phyloP scores from a whole-genome alignment of 2,113 vertebrate species.

The Fulmarus glacialis region DNA sequence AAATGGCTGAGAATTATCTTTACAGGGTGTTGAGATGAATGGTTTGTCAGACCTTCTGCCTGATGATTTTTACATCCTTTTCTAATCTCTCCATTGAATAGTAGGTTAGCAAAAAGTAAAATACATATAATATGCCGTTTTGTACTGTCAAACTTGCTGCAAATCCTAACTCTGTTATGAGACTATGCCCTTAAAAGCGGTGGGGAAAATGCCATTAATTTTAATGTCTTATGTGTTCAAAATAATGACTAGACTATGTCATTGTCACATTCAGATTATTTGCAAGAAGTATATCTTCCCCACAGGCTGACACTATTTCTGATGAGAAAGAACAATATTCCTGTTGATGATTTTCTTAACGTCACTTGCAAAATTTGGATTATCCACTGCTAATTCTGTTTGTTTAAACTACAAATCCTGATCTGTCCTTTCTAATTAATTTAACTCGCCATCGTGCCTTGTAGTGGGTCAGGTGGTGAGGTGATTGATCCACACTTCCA shows the following conservation, averaged over 20 bases:
- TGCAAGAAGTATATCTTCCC: background rate
- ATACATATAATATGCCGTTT: background rate
- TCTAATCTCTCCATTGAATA: background rate
- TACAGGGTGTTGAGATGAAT: conserved; percentile 29
- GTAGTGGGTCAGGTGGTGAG: background rate
- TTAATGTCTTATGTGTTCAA: background rate
- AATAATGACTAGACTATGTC: background rate
- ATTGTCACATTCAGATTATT: background rate
- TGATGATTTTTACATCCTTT: conserved; percentile 19
- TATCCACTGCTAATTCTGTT: background rate
- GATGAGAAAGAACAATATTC: background rate
- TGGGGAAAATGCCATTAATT: background rate
- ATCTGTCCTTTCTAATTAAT: background rate
- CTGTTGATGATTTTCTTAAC: background rate
- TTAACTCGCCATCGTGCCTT: background rate
- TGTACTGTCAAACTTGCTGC: background rate
- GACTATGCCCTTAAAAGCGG: background rate
- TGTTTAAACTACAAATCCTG: background rate
- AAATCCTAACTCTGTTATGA: background rate
- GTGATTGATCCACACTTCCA: background rate
- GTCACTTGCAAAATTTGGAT: background rate
- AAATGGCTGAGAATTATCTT: conserved; percentile 19
- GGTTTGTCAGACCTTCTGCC: conserved; percentile 25
- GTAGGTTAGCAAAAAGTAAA: background rate
- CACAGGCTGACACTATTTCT: background rate